phyloP scores from a whole-genome alignment of 2,888 invertebrate species.

The Hypomecis punctinalis region DNA sequence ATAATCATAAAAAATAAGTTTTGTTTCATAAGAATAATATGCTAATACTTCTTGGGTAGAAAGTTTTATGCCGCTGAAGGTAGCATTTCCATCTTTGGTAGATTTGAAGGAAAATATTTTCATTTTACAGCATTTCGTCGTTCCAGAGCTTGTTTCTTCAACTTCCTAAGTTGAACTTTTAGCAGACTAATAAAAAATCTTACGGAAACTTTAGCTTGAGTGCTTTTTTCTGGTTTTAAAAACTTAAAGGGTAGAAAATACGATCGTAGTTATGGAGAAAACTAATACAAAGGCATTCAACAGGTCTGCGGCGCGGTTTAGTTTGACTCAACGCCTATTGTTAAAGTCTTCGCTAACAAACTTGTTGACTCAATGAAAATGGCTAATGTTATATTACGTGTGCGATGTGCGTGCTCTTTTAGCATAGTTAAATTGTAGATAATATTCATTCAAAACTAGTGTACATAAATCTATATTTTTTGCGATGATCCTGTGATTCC shows the following conservation, averaged over 20 bases:
- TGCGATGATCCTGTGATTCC: too few relatives aligned
- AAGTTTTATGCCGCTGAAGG: conserved; percentile 41
- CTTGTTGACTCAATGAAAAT: conserved; percentile 16
- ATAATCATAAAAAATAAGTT: conserved; percentile 53
- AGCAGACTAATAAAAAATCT: conserved; percentile 15
- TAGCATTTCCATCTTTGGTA: conserved; percentile 34
- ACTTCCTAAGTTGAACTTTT: conserved; percentile 14
- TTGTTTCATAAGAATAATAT: conserved; percentile 52
- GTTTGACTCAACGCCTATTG: conserved; percentile 21
- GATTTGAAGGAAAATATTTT: conserved; percentile 37
- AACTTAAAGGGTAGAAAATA: background rate
- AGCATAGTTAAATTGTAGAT: too few relatives aligned
- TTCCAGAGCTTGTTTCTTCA: conserved; percentile 17
- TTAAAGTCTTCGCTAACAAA: conserved; percentile 10
- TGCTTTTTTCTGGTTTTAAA: conserved; percentile 1
- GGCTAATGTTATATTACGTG: background rate
- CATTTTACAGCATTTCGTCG: conserved; percentile 39
- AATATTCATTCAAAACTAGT: too few relatives aligned
- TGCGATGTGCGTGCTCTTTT: too few relatives aligned
- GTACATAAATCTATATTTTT: too few relatives aligned
- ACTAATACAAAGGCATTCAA: conserved; percentile 27
- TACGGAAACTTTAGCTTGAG: background rate
- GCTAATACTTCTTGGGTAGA: conserved; percentile 45
- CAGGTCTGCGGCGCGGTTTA: conserved; percentile 18
- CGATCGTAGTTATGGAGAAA: background rate